Conservation (phyloP, 2,888 invertebrate genomes). For the Sympetrum striolatum region DNA sequence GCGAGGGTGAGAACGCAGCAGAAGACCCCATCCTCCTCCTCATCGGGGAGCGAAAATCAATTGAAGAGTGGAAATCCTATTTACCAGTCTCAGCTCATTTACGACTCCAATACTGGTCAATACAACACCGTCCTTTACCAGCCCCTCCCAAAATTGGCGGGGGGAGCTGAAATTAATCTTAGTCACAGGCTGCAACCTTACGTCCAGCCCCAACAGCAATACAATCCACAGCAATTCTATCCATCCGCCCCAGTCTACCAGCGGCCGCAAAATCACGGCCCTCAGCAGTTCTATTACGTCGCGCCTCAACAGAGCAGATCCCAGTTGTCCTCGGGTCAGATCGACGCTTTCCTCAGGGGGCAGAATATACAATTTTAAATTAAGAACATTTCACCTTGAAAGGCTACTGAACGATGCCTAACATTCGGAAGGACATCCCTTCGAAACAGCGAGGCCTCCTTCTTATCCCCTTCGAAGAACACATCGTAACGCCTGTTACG, state of each 20-base stretch:
- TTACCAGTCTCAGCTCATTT: constrained; percentile 79
- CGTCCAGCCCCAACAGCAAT: constrained; percentile 65
- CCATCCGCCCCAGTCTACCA: constrained; percentile 68
- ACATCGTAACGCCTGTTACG: not conserved
- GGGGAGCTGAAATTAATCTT: constrained; percentile 68
- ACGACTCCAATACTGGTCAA: constrained; percentile 77
- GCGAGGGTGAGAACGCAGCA: constrained; percentile 46
- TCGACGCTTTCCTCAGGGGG: constrained; percentile 80
- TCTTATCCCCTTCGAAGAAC: not conserved
- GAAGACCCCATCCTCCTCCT: constrained; percentile 46
- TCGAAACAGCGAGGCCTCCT: not conserved
- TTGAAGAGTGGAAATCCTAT: constrained; percentile 66
- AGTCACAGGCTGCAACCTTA: constrained; percentile 79
- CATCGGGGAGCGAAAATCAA: constrained; percentile 52
- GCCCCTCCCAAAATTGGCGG: constrained; percentile 64
- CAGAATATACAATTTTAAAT: constrained; percentile 55
- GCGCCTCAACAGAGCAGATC: constrained; percentile 47
- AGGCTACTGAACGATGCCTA: not conserved
- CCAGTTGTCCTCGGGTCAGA: constrained; percentile 64
- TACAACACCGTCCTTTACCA: constrained; percentile 82
- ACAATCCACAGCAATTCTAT: constrained; percentile 48
- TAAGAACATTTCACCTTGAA: not conserved
- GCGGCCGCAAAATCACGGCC: constrained; percentile 60
- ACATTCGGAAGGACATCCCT: not conserved
- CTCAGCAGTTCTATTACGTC: constrained; percentile 64